Percentiles rank a stretch among this genome's conserved stretches.
Conservation (phyloP, 1,140 invertebrate genomes). For the Coelopa frigida region DNA sequence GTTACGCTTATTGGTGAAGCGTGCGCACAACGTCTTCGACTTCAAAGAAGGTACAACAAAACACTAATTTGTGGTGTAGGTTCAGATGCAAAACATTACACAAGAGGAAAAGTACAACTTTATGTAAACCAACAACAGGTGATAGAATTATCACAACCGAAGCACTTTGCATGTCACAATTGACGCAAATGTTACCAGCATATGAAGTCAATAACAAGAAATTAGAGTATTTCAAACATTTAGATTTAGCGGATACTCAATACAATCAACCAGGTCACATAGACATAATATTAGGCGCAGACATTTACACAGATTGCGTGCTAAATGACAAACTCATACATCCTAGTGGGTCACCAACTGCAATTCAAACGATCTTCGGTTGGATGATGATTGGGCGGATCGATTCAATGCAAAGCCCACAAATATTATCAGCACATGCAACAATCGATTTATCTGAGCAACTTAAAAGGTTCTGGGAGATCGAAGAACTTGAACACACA, state of each 20-base stretch:
- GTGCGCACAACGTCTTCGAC: slow-evolving; percentile 4
- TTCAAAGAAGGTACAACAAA: neutral
- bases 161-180: neutral
- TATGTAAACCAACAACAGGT: neutral
- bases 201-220: neutral
- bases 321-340: neutral
- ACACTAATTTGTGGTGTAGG: neutral
- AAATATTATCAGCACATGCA: slow-evolving; percentile 4
- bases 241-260: slow-evolving; percentile 4
- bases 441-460: too few relatives aligned
- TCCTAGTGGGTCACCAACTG: slow-evolving; percentile 1
- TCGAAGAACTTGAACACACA: neutral
- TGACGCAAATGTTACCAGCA: neutral
- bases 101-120: neutral
- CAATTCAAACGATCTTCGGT: slow-evolving; percentile 1
- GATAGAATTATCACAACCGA: neutral
- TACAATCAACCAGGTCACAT: neutral
- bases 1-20: slow-evolving; percentile 3
- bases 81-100: too few relatives aligned
- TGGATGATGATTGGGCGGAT: slow-evolving; percentile 3
- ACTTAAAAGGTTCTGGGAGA: too few relatives aligned
- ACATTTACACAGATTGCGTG: neutral
- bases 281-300: slow-evolving; percentile 5
- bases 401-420: neutral
- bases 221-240: slow-evolving; percentile 1